Evolutionary conservation across 2,888 invertebrate species (phyloP).

Genomic region (Phengaris alcon): DNA sequence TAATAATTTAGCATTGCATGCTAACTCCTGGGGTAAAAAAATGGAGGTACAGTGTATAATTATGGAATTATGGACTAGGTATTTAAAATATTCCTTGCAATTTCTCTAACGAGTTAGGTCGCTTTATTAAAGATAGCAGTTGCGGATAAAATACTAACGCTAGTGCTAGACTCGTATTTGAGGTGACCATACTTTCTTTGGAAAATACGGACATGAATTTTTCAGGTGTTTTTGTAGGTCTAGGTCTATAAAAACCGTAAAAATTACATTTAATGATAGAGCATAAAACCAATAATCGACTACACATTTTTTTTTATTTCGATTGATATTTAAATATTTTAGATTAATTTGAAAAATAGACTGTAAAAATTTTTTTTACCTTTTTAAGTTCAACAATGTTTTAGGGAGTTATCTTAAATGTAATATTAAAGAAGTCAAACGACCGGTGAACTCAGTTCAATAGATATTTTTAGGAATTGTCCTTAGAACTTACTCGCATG

Average conservation of each 20-base stretch:
- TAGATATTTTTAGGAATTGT: neutral
- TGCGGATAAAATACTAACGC: constrained; percentile 47
- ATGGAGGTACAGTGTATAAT: neutral
- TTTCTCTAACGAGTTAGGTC: constrained; percentile 38
- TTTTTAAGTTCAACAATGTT: too few species aligned
- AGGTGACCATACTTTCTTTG: neutral
- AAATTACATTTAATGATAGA: too few species aligned
- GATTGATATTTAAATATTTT: too few species aligned
- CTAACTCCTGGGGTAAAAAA: neutral
- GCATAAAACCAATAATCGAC: too few species aligned
- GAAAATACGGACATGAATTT: neutral
- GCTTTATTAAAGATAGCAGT: constrained; percentile 44
- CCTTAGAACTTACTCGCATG: neutral
- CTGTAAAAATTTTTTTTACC: too few species aligned
- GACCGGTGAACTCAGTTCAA: neutral
- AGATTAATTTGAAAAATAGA: too few species aligned
- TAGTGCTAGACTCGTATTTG: constrained; percentile 49
- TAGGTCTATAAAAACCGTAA: too few species aligned
- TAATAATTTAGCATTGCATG: constrained; percentile 8
- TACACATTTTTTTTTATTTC: too few species aligned
- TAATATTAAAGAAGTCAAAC: too few species aligned
- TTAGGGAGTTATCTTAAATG: too few species aligned
- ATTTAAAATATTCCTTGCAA: neutral
- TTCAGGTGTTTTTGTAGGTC: too few species aligned
- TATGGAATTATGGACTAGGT: neutral